Conservation (phyloP, 2,888 invertebrate species). For the Cantharis flavilabris region DNA sequence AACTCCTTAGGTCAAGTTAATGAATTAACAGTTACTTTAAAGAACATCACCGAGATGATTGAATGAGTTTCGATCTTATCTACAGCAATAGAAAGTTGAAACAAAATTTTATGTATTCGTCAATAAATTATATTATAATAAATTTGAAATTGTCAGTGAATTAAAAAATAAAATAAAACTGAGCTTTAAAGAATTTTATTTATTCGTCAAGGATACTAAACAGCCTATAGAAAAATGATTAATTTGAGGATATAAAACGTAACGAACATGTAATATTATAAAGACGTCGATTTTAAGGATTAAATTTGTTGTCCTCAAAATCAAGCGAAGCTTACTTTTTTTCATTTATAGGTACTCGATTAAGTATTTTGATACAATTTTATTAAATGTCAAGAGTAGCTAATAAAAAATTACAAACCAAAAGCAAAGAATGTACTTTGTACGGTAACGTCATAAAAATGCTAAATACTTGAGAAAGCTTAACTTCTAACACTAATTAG, state of each 20-base stretch:
- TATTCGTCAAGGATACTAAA: background rate
- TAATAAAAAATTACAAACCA: background rate
- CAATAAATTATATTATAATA: background rate
- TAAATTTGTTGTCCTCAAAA: background rate
- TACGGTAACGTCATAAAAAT: background rate
- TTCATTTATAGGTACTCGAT: background rate
- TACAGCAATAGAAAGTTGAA: background rate
- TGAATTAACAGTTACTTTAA: slow-evolving; percentile 16
- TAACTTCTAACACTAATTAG: background rate
- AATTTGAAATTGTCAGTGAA: background rate
- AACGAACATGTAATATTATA: background rate
- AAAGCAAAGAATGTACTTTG: background rate
- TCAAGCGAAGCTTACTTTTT: background rate
- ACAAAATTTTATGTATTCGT: background rate
- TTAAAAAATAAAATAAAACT: background rate
- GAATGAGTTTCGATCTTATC: background rate
- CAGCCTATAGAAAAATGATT: background rate
- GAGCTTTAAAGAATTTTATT: background rate
- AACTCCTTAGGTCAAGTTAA: slow-evolving; percentile 12
- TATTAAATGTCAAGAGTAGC: background rate
- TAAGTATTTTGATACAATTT: background rate
- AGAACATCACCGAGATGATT: slow-evolving; percentile 8
- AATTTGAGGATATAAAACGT: background rate
- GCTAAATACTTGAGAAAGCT: background rate
- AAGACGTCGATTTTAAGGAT: background rate